A percentile compares a stretch with the other conserved stretches of the same genome.
Conservation (phyloP, 2,888 invertebrate genomes). For the Syrphus vitripennis region DNA sequence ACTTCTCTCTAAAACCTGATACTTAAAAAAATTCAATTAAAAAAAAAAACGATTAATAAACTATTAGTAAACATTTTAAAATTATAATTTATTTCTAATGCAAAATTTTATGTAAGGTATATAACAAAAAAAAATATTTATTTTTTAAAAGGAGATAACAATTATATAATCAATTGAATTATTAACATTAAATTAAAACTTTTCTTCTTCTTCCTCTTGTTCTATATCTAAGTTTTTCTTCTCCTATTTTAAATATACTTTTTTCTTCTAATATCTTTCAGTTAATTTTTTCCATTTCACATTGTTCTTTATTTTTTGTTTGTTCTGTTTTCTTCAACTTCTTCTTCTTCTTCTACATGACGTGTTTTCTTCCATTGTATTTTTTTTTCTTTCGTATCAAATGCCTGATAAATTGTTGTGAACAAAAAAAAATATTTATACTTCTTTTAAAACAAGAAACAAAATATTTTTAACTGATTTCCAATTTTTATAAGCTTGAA, state of each 20-base stretch:
- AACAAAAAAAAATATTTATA: constrained; percentile 64
- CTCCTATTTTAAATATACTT: constrained; percentile 12
- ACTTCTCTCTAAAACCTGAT: background rate
- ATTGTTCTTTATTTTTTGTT: constrained; percentile 22
- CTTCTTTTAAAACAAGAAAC: constrained; percentile 66
- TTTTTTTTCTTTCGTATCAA: constrained; percentile 42
- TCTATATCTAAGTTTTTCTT: constrained; percentile 21
- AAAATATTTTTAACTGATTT: constrained; percentile 71
- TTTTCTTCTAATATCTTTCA: constrained; percentile 25
- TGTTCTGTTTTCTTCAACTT: constrained; percentile 9
- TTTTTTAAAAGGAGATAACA: background rate
- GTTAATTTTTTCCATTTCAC: constrained; percentile 44
- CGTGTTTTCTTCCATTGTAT: constrained; percentile 45
- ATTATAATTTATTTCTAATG: background rate
- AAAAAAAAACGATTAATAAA: background rate
- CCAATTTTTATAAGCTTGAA: constrained; percentile 73
- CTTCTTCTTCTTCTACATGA: constrained; percentile 28
- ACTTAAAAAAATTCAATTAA: background rate
- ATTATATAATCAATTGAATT: background rate
- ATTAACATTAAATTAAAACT: background rate
- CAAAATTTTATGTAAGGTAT: background rate
- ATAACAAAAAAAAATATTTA: background rate
- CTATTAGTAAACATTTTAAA: background rate
- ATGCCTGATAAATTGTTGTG: constrained; percentile 69
- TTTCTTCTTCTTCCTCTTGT: constrained; percentile 28